phyloP scores from a whole-genome alignment of 2,113 vertebrate species.

The Podocnemis expansa region DNA sequence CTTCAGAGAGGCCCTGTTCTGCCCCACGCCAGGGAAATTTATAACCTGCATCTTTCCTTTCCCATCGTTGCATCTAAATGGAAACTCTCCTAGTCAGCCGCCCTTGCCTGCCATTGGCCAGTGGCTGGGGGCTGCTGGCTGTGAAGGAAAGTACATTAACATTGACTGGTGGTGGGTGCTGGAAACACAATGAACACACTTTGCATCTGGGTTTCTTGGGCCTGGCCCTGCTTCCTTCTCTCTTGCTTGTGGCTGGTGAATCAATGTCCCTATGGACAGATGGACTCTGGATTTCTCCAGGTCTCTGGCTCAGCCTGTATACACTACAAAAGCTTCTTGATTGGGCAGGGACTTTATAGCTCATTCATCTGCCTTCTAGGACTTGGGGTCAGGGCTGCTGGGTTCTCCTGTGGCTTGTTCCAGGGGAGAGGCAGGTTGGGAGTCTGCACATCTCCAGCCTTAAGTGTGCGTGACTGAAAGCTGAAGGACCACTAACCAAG shows the following conservation, averaged over 20 bases:
- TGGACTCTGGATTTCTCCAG: background rate
- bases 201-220: constrained; percentile 8
- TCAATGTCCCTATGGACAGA: background rate
- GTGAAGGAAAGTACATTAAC: background rate
- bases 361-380: background rate
- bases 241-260: background rate
- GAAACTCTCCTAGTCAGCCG: background rate
- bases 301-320: background rate
- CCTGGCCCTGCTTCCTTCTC: background rate
- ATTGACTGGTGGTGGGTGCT: background rate
- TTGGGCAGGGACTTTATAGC: background rate
- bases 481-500: constrained; percentile 24
- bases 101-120: background rate
- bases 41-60: background rate
- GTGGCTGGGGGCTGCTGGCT: background rate
- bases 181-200: background rate
- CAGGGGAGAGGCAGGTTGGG: constrained; percentile 35
- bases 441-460: background rate
- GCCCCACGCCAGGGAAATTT: background rate
- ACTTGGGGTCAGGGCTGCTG: background rate
- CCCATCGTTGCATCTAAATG: constrained; percentile 14
- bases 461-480: constrained; percentile 45
- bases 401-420: background rate
- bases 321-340: background rate
- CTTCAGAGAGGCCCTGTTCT: background rate